Evolutionary conservation across 1,140 invertebrate genomes (phyloP).

Genomic region (Listronotus bonariensis): DNA sequence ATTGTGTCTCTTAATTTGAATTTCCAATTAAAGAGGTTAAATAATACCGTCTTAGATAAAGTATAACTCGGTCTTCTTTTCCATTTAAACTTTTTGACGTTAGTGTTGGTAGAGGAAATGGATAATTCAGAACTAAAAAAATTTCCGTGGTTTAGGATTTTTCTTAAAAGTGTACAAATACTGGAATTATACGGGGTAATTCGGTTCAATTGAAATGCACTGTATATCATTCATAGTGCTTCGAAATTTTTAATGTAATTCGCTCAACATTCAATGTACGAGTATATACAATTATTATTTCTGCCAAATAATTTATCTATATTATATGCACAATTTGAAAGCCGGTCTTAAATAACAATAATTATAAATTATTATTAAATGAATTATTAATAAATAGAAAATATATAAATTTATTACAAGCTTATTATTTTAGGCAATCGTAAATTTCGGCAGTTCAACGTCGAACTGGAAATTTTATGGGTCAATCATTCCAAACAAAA

Average conservation of each 20-base stretch:
- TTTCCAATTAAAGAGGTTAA: too few species aligned
- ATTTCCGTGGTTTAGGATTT: too few species aligned
- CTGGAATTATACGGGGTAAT: too few species aligned
- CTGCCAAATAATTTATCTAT: constrained; percentile 3
- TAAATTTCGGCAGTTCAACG: constrained; percentile 25
- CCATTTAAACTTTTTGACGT: too few species aligned
- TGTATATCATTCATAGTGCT: too few species aligned
- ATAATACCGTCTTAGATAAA: too few species aligned
- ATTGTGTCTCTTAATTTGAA: too few species aligned
- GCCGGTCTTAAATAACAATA: constrained; percentile 25
- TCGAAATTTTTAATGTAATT: not conserved
- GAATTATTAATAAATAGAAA: constrained; percentile 31
- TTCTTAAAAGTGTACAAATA: too few species aligned
- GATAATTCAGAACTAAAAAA: too few species aligned
- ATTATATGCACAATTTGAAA: constrained; percentile 9
- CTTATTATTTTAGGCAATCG: constrained; percentile 31
- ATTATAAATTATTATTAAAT: constrained; percentile 31
- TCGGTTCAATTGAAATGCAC: too few species aligned
- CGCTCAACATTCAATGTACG: not conserved
- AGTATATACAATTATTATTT: not conserved
- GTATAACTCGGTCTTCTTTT: too few species aligned
- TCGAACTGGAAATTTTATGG: constrained; percentile 32
- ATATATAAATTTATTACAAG: constrained; percentile 27
- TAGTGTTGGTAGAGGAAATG: too few species aligned
- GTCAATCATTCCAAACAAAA: constrained; percentile 32